phyloP scores from a whole-genome alignment of 1,140 invertebrate genomes.

The Drosophila bifasciata region DNA sequence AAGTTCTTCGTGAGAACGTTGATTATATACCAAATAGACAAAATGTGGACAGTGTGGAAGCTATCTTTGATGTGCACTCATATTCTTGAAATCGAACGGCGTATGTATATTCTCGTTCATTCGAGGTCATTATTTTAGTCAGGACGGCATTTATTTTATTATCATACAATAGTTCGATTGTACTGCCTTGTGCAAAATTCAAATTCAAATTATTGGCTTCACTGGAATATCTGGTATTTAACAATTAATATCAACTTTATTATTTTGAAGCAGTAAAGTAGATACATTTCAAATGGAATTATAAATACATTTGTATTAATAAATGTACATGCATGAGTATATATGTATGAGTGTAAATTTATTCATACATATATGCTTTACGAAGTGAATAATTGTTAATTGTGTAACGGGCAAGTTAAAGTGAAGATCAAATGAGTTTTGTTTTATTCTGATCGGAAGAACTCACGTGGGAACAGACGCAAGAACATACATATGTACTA shows the following conservation, averaged over 20 bases:
- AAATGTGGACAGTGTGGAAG: constrained; percentile 74
- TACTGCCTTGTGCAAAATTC: constrained; percentile 4
- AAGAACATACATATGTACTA: background rate
- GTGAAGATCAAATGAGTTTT: too few species aligned
- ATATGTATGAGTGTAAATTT: background rate
- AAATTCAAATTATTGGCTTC: constrained; percentile 12
- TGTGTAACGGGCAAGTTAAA: constrained; percentile 14
- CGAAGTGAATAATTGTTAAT: constrained; percentile 12
- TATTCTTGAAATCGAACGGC: constrained; percentile 44
- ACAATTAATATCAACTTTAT: background rate
- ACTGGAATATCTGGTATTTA: background rate
- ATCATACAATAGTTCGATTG: constrained; percentile 37
- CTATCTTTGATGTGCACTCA: constrained; percentile 65
- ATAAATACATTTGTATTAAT: background rate
- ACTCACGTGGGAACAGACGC: background rate
- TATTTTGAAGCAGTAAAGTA: too few species aligned
- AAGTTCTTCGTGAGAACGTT: constrained; percentile 29
- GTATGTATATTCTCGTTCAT: constrained; percentile 40
- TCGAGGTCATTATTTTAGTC: constrained; percentile 57
- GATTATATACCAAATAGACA: constrained; percentile 60
- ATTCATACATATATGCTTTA: background rate
- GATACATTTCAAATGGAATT: too few species aligned
- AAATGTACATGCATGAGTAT: background rate
- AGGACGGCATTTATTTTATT: constrained; percentile 49
- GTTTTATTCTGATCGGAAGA: background rate